phyloP scores from a whole-genome alignment of 2,797 vertebrate species.

The Parotocinclus haroldoi region DNA sequence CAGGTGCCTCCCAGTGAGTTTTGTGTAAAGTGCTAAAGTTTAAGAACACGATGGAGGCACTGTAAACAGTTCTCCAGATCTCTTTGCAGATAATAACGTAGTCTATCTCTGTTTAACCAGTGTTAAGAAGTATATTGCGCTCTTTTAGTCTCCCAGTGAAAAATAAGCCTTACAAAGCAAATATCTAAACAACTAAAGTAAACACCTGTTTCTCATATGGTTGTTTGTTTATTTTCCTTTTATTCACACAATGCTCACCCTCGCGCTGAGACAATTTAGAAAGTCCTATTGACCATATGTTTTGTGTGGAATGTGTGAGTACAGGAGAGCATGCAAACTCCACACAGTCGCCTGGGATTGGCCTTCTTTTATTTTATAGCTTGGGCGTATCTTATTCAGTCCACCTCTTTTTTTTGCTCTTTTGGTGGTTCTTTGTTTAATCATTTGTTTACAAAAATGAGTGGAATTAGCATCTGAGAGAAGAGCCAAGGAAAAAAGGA shows the following conservation, averaged over 20 bases:
- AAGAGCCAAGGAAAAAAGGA: conserved; percentile 50
- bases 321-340: no score
- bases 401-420: conserved; percentile 49
- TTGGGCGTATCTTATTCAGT: conserved; percentile 63
- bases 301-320: no score
- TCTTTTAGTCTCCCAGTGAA: conserved; percentile 12
- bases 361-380: conserved; percentile 39
- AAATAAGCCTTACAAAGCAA: conserved; percentile 24
- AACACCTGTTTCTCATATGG: conserved; percentile 31
- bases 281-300: no score
- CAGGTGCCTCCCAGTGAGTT: conserved; percentile 27
- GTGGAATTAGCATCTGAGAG: conserved; percentile 67
- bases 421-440: conserved; percentile 35
- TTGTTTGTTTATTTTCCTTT: no score
- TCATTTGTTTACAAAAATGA: conserved; percentile 74
- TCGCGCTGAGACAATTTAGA: no score
- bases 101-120: conserved; percentile 42
- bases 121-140: conserved; percentile 23
- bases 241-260: no score
- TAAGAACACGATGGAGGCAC: conserved; percentile 33
- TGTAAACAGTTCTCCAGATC: conserved; percentile 38
- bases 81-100: conserved; percentile 36
- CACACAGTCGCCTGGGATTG: no score
- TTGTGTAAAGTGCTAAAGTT: conserved; percentile 43
- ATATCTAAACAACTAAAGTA: conserved; percentile 31